Percentiles rank a stretch among this genome's conserved stretches.
These are phyloP conservation scores for Tetramorium bicarinatum DNA, from an alignment of 2,888 invertebrate genomes.

Conservation along the genomic window DNA sequence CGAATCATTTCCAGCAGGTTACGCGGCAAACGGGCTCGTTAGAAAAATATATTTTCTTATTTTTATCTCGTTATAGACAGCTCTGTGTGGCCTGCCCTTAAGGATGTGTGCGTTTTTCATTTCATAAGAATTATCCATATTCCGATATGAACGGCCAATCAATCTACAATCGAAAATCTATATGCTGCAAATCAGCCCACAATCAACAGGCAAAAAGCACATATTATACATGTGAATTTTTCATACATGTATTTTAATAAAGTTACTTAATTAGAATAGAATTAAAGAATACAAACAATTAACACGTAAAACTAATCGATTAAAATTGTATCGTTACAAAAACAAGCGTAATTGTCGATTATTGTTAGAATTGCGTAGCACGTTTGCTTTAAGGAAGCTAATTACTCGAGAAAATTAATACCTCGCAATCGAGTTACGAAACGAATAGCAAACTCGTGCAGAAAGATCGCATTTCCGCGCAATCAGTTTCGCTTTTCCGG, in stretches of 20 bases:
- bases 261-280: background rate
- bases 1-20: slow-evolving; percentile 42
- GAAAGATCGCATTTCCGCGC: background rate
- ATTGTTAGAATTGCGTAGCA: background rate
- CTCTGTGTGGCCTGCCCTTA: background rate
- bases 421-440: background rate
- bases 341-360: background rate
- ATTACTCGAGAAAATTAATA: background rate
- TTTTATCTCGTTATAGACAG: slow-evolving; percentile 48
- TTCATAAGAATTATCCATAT: slow-evolving; percentile 33
- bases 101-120: slow-evolving; percentile 7
- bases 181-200: background rate
- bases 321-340: background rate
- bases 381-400: background rate
- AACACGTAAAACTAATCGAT: background rate
- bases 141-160: background rate
- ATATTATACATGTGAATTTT: background rate
- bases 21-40: slow-evolving; percentile 24
- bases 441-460: background rate
- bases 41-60: slow-evolving; percentile 38
- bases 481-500: slow-evolving; percentile 20
- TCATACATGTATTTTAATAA: background rate
- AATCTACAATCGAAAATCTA: slow-evolving; percentile 7
- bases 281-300: background rate
- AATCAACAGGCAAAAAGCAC: background rate